Evolutionary conservation across 2,888 invertebrate species (phyloP), one percentile per base, ranked within the genome.

Genomic region (Cheiracanthium punctorium): DNA sequence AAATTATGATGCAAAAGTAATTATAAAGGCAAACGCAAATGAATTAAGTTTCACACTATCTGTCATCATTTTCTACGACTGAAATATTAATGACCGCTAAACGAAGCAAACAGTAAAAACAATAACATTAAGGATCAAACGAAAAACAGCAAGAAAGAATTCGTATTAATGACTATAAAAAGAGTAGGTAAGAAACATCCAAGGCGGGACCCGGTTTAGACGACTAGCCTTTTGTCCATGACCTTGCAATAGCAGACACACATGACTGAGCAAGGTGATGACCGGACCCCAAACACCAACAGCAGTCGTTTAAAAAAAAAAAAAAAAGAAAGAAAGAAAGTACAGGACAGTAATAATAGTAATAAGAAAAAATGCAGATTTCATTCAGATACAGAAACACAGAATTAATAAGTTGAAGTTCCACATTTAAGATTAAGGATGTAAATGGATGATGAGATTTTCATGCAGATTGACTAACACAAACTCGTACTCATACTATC

Each of bases 221-320:
- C 70, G 41, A 32, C 33, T 67, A 58, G 58, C 58, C 58, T 24
- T 48, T 24, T 58, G 58, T 14, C 52, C 69, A 43, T 32, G 43
- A 43, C 12, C 71, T 43, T 71, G 1, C 17, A 71, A 41, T 14
- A 71, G 43, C 71, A 41, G 71, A 41, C 43, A 41, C 71, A 74
- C 82, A 71, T 82, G 82, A 58, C 71, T 76, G 75, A 70, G 71
- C 43, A 41, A 76, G 82, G 43, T 82, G 76, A 82, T 58, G 76
- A 82, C 82, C 82, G 75, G 76, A 82, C 82, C 82, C 70, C 64
- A 30, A 41, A 58, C 24, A 76, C 41, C 71, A 69, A 37, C 29
- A 17, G 24, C 12, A 14, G 28, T 37, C 20, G 2, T 43, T 43
- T 37, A 41, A 24, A 70, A n/a, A n/a, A n/a, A n/a, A n/a, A n/a